These are phyloP conservation scores for Ammodytes marinus DNA, from an alignment of 2,113 vertebrate species.

Conservation along the genomic window DNA sequence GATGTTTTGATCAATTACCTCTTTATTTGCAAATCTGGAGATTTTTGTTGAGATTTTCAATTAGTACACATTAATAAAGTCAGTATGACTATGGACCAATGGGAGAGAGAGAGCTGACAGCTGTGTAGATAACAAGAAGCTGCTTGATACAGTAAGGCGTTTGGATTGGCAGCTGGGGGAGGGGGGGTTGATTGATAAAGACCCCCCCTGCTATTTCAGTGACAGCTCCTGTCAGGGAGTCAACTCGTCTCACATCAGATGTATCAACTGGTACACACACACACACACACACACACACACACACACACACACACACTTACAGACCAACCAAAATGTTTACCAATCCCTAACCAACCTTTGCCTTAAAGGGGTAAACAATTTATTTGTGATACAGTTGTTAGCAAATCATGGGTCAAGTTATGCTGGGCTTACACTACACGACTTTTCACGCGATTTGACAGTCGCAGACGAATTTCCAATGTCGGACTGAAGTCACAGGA, in stretches of 20 bases:
- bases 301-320: conserved; percentile 5
- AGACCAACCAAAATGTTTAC: conserved; percentile 26
- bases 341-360: neutral
- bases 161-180: conserved; percentile 76
- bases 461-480: too few species aligned
- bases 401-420: too few species aligned
- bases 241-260: conserved; percentile 83
- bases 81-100: neutral
- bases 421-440: too few species aligned
- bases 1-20: neutral
- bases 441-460: too few species aligned
- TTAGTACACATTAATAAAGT: neutral
- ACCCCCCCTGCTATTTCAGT: conserved; percentile 84
- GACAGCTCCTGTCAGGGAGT: conserved; percentile 86
- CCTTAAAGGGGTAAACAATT: neutral
- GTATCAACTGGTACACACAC: conserved; percentile 79
- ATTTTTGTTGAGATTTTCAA: neutral
- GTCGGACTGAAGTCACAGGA: too few species aligned
- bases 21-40: neutral
- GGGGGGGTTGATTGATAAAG: conserved; percentile 87
- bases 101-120: conserved; percentile 77
- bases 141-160: conserved; percentile 60
- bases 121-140: conserved; percentile 85
- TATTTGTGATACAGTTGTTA: too few species aligned
- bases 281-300: conserved; percentile 58